Percentiles rank a stretch among this genome's conserved stretches.
These are phyloP conservation scores for Crocidura indochinensis DNA, from an alignment of 2,797 vertebrate species.

Conservation along the genomic window DNA sequence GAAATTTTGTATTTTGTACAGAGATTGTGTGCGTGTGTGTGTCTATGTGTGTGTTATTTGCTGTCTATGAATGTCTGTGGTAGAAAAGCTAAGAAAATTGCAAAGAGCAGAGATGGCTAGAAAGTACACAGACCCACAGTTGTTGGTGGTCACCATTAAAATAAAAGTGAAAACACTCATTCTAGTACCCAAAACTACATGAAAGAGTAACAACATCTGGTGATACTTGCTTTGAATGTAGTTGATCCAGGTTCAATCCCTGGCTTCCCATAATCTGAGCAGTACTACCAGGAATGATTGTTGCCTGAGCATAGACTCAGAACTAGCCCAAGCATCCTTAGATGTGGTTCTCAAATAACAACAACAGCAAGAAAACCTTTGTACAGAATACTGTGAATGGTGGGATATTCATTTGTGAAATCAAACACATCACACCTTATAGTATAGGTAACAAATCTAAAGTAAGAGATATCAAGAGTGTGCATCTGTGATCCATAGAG, in stretches of 20 bases:
- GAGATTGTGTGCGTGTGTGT: too few species aligned
- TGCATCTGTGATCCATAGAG: not conserved
- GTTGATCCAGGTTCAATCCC: too few species aligned
- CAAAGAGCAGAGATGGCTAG: rapidly evolving
- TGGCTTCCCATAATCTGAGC: too few species aligned
- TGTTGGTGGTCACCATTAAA: rapidly evolving
- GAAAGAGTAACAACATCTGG: not conserved
- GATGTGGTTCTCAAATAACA: too few species aligned
- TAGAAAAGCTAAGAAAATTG: not conserved
- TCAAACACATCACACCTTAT: not conserved
- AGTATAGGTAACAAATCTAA: not conserved
- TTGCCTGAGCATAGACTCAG: too few species aligned
- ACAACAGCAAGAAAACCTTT: not conserved
- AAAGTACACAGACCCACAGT: not conserved
- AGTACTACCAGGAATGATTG: too few species aligned
- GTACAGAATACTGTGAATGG: not conserved
- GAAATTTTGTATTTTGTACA: not conserved
- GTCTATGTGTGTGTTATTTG: too few species aligned
- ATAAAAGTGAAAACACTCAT: not conserved
- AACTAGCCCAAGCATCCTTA: too few species aligned
- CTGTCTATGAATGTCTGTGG: not conserved
- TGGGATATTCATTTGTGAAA: not conserved
- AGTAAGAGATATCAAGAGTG: not conserved
- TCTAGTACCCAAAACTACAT: not conserved
- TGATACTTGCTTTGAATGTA: not conserved